Percentiles rank a stretch among this genome's conserved stretches.
phyloP scores from a whole-genome alignment of 2,113 vertebrate genomes.

The Hylia prasina region DNA sequence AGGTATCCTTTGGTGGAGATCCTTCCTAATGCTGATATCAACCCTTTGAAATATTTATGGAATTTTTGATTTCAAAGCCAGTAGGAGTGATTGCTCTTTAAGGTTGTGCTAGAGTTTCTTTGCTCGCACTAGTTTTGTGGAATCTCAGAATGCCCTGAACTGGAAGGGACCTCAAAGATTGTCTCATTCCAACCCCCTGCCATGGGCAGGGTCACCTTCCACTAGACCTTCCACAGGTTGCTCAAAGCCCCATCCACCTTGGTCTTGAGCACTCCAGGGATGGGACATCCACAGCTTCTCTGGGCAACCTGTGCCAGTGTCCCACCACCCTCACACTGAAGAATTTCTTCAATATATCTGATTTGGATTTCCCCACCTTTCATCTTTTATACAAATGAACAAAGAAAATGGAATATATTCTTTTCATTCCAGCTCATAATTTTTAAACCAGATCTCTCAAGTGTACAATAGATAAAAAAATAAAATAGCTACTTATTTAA shows the following conservation, averaged over 20 bases:
- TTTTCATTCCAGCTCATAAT: neutral
- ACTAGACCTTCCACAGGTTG: neutral
- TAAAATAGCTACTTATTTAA: neutral
- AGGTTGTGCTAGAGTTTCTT: neutral
- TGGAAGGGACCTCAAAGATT: neutral
- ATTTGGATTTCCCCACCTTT: neutral
- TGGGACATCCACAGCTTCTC: neutral
- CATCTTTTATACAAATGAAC: neutral
- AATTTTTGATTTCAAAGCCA: neutral
- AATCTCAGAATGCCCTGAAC: neutral
- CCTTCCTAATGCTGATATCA: neutral
- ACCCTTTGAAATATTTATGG: neutral
- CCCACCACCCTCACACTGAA: neutral
- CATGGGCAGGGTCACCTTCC: neutral
- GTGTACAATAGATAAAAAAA: neutral
- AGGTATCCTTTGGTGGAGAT: neutral
- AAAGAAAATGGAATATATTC: neutral
- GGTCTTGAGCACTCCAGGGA: neutral
- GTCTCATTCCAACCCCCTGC: accelerated
- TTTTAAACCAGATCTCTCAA: neutral
- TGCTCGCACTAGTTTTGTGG: neutral
- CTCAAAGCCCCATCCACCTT: neutral
- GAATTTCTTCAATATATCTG: neutral
- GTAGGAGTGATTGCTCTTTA: neutral
- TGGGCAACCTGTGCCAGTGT: neutral